Evolutionary conservation across 2,888 invertebrate genomes (phyloP).

Genomic region (Sturmia bella): DNA sequence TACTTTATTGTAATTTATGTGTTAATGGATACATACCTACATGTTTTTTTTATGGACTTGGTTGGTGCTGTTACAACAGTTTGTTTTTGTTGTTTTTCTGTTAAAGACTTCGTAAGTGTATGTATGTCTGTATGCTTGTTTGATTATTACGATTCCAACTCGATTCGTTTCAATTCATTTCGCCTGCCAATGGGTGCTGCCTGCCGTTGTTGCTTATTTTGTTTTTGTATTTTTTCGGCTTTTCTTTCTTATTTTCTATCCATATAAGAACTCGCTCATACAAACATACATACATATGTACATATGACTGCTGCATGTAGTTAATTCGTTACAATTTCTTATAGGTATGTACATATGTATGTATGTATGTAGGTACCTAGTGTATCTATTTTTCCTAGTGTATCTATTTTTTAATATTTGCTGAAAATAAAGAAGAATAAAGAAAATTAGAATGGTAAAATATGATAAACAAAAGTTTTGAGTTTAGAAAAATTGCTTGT

Average conservation of each 20-base stretch:
- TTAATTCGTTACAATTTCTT: slow-evolving; percentile 59
- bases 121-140: background rate
- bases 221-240: slow-evolving; percentile 16
- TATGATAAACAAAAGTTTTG: no score
- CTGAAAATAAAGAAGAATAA: no score
- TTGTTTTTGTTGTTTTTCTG: slow-evolving; percentile 7
- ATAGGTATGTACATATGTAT: slow-evolving; percentile 24
- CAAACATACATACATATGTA: no score
- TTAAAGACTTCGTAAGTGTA: background rate
- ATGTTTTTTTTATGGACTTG: slow-evolving; percentile 5
- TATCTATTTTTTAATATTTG: no score
- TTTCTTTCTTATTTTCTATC: slow-evolving; percentile 19
- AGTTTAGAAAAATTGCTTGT: no score
- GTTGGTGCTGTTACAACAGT: slow-evolving; percentile 22
- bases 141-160: slow-evolving; percentile 32
- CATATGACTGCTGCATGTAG: no score
- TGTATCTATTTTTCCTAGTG: no score
- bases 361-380: slow-evolving; percentile 45
- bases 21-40: background rate
- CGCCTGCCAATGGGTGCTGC: slow-evolving; percentile 39
- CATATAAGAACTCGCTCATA: no score
- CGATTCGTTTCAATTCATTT: slow-evolving; percentile 49
- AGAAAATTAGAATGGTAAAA: background rate
- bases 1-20: slow-evolving; percentile 51
- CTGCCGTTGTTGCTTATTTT: slow-evolving; percentile 11